A percentile compares a stretch with the other conserved stretches of the same genome.
phyloP scores from a whole-genome alignment of 2,797 vertebrate genomes.

The Cichlasoma orientale region DNA sequence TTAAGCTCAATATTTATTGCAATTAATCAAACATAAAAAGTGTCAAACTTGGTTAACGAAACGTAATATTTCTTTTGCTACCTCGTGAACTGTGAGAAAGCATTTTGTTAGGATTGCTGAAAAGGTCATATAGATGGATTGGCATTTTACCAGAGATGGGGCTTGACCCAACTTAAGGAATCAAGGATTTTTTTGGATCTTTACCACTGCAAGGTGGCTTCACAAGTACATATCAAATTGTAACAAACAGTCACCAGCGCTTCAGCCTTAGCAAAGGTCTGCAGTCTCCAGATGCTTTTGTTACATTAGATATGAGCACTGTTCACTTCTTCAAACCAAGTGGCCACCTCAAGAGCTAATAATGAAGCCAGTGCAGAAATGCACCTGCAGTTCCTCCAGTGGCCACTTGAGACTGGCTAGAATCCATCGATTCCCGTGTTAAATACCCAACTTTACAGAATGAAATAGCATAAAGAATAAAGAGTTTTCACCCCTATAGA shows the following conservation, averaged over 20 bases:
- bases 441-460: too few relatives aligned
- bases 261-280: not conserved
- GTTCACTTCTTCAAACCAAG: too few relatives aligned
- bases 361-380: too few relatives aligned
- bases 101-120: not conserved
- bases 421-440: too few relatives aligned
- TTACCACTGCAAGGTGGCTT: not conserved
- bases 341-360: too few relatives aligned
- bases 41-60: not conserved
- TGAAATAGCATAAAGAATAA: too few relatives aligned
- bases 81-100: not conserved
- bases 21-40: not conserved
- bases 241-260: not conserved
- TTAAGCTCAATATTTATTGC: not conserved
- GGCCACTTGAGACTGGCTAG: too few relatives aligned
- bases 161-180: not conserved
- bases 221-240: not conserved
- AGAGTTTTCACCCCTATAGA: too few relatives aligned
- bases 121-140: not conserved
- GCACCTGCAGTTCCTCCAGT: too few relatives aligned
- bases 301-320: not conserved
- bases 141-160: not conserved
- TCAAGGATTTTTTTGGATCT: not conserved
- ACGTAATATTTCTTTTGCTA: too few relatives aligned
- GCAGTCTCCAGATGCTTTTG: not conserved